Evolutionary conservation across 2,797 vertebrate species (phyloP), one percentile per base, ranked within the genome.

Genomic region (Xenentodon cancila): DNA sequence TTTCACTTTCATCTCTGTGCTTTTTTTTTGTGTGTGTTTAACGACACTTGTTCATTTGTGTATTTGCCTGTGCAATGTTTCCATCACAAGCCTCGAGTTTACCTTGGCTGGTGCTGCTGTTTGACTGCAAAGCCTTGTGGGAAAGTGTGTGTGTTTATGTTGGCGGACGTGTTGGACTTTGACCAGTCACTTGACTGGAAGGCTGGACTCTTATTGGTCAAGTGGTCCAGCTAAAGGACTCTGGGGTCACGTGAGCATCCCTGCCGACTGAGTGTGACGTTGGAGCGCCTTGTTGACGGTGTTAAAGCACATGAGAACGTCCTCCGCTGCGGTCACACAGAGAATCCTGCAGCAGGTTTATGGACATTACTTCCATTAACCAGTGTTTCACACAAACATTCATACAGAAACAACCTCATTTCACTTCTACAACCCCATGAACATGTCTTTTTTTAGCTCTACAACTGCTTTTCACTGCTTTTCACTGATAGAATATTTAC

Each of bases 101-200:
- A 88, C 81, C 89, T 91, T 91, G 90, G 89, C 89, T 58, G 45
- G 67, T 75, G 42, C 3, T 66, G 61, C 44, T n/a, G 55, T 57
- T 68, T 49, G 7, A 73, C 78, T 84, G 84, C 73, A 83, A 81
- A 84, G 84, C 73, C 78, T 90, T 89, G 90, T 92, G 91, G 90
- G 90, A 93, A 92, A 84, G 73, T 60, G 74, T 70, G 71, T 54
- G 71, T 92, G 89, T 93, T 92, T 92, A 82, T 89, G 73, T 92
- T 92, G 88, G 90, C 73, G 62, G 17, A 4, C 22, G 75, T 85
- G 74, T 63, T 67, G 83, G 83, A 84, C 76, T 85, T 73, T 63
- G 68, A 82, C 79, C 81, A 15, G 77, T 79, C 59, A 59, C 54
- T 60, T 73, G 64, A 71, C 73, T 47, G 18, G 68, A 7, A 20